phyloP scores from a whole-genome alignment of 37 sponge, comb jelly and placozoan species.

The Chondrilla cf. caribensis region DNA sequence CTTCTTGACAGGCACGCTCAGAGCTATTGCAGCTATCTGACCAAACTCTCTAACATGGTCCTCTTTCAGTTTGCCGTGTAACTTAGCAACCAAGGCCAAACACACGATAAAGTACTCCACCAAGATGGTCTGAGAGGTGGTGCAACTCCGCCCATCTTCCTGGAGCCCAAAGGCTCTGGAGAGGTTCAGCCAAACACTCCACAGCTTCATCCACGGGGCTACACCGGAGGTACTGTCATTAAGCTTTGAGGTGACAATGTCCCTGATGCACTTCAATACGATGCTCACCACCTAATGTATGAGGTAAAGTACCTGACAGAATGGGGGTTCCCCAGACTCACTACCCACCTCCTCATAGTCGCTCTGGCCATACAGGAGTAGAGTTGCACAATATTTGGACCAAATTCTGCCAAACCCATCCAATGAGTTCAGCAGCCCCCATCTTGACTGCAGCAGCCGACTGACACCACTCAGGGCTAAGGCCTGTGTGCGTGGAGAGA shows the following conservation, averaged over 20 bases:
- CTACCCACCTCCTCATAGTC: constrained; percentile 54
- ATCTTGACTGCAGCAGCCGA: constrained; percentile 66
- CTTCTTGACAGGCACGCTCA: constrained; percentile 52
- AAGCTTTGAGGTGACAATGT: background rate
- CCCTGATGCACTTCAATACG: constrained; percentile 3
- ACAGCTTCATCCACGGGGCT: background rate
- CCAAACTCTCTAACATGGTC: background rate
- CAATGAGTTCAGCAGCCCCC: constrained; percentile 37
- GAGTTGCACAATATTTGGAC: constrained; percentile 58
- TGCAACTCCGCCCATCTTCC: background rate
- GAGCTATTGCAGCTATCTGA: constrained; percentile 8
- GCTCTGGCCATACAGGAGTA: constrained; percentile 61
- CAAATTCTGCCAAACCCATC: constrained; percentile 72
- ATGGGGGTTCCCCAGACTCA: background rate
- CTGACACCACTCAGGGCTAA: constrained; percentile 31
- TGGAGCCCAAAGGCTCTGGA: background rate
- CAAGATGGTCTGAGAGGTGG: constrained; percentile 16
- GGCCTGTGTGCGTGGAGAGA: constrained; percentile 5
- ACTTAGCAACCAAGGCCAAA: background rate
- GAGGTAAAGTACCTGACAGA: background rate
- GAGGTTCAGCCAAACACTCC: constrained; percentile 12
- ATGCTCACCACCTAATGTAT: background rate
- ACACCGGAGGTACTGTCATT: background rate
- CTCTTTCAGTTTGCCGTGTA: background rate
- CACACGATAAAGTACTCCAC: constrained; percentile 12